Base-by-base conservation (phyloP, 1,140 invertebrate genomes). In the Pseudomyrmex concolor region DNA sequence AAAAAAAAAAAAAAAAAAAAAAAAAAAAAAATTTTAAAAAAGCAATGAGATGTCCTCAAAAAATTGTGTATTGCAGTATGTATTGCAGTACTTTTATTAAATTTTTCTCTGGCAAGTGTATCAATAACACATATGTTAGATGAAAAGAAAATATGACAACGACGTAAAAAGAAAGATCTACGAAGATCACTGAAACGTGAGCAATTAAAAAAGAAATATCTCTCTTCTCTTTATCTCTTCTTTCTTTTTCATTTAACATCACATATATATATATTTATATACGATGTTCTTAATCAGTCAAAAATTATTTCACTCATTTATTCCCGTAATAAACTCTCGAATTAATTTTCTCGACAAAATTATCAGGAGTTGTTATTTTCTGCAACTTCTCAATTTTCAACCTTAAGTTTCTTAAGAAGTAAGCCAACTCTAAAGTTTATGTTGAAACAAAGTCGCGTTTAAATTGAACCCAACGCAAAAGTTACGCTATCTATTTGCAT, bases 381-480 rank as follows among this genome's bases (percentile, higher is more conserved):
- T 50, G 25, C 60, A 64, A 76, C n/a, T 76, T 76, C 73, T 64
- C 48, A 64, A 76, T 76, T 66, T 64, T 64, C 73, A 63, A 63
- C 48, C 48, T 74, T 10, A 51, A 76, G 10, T 76, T 64, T 43
- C 45, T 76, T 17, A 19, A 43, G n/a, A 64, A 66, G 60, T 34
- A 54, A 76, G 12, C 13, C 5, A 34, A 34, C 22, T 15, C 43
- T 34, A 22, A 64, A 76, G 60, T 76, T 76, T 64, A 76, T 64
- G 48, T 66, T 76, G n/a, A 76, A 76, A 76, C 50, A 63, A 76
- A 64, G 60, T 64, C 12, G 12, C 59, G n/a, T n/a, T 76, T 50
- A 76, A 64, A 76, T 76, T 76, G 63, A 64, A 64, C 55, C 17
- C 8, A 60, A 48, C 8, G n/a, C n/a, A 64, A 76, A 76, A 76